Conservation (phyloP, 2,888 invertebrate genomes). For the Platycnemis pennipes region DNA sequence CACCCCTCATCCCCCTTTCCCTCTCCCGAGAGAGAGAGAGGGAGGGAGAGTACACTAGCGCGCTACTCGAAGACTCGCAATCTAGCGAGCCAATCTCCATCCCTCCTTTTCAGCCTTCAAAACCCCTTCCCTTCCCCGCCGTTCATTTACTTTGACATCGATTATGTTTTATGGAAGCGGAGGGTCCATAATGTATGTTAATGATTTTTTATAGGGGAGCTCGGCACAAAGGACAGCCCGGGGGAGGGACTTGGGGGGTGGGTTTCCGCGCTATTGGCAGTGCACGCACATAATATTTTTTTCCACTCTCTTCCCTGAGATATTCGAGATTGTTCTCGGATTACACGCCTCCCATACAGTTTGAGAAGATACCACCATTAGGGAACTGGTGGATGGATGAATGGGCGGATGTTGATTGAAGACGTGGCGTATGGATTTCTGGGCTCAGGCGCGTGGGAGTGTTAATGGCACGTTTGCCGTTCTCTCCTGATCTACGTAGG, state of each 20-base stretch:
- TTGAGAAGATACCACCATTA: not conserved
- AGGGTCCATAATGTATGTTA: slow-evolving; percentile 38
- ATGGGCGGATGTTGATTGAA: not conserved
- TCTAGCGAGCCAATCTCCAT: not conserved
- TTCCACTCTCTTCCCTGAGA: not conserved
- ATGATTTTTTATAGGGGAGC: slow-evolving; percentile 40
- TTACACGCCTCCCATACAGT: not conserved
- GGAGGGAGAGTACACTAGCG: not conserved
- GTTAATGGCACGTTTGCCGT: not conserved
- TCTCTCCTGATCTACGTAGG: not conserved
- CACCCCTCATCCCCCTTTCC: not conserved
- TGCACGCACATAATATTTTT: not conserved
- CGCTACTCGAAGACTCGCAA: not conserved
- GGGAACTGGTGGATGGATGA: not conserved
- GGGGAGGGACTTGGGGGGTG: not conserved
- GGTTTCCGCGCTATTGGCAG: not conserved
- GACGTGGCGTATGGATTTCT: not conserved
- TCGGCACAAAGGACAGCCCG: not conserved
- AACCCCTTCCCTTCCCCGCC: not conserved
- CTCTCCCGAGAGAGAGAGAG: not conserved
- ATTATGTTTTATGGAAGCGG: slow-evolving; percentile 54
- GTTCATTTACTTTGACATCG: slow-evolving; percentile 62
- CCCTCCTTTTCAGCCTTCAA: not conserved
- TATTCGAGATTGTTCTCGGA: not conserved
- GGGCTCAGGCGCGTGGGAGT: not conserved